Conservation (phyloP, 2,888 invertebrate species). For the Drosophila meridionalis region DNA sequence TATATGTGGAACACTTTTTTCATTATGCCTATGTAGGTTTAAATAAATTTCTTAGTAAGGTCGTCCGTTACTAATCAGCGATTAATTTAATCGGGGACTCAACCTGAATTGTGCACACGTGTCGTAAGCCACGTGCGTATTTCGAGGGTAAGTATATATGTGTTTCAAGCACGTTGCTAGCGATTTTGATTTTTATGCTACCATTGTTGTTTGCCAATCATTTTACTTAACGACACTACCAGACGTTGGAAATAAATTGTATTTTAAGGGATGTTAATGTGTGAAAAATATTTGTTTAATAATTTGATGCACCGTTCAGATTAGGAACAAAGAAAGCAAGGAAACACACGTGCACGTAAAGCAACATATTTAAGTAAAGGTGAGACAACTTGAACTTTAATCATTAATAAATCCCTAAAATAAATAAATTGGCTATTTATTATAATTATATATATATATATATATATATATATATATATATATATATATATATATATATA, state of each 20-base stretch:
- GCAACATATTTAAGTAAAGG: conserved; percentile 47
- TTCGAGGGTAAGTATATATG: conserved; percentile 74
- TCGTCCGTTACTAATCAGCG: conserved; percentile 84
- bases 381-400: conserved; percentile 53
- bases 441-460: too few relatives aligned
- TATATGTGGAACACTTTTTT: too few relatives aligned
- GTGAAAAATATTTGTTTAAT: conserved; percentile 76
- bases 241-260: conserved; percentile 72
- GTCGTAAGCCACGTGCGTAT: conserved; percentile 77
- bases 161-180: conserved; percentile 69
- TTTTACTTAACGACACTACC: conserved; percentile 80
- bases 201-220: conserved; percentile 73
- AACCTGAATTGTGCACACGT: conserved; percentile 84
- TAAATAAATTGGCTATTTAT: conserved; percentile 3
- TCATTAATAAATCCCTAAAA: conserved; percentile 31
- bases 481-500: too few relatives aligned
- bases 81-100: conserved; percentile 85
- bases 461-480: too few relatives aligned
- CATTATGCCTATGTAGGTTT: not conserved
- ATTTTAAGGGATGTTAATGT: conserved; percentile 70
- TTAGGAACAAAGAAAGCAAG: conserved; percentile 46
- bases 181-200: conserved; percentile 74
- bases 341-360: conserved; percentile 61
- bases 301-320: conserved; percentile 59
- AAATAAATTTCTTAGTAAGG: conserved; percentile 55